Percentiles rank a stretch among this genome's conserved stretches.
Evolutionary conservation across 2,797 vertebrate genomes (phyloP).

Genomic region (Hoplostethus mediterraneus): DNA sequence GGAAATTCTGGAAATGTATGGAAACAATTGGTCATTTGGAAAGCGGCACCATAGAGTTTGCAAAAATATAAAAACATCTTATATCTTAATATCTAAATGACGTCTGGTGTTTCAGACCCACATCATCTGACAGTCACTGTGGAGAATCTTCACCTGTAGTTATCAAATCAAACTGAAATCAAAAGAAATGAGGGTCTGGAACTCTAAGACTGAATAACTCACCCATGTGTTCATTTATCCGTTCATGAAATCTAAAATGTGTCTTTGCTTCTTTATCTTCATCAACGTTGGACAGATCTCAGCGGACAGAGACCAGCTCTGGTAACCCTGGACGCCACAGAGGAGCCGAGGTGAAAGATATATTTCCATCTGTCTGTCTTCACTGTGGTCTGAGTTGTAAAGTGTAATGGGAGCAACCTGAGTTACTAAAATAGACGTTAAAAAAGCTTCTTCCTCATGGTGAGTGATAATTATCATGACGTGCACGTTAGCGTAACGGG

Average conservation of each 20-base stretch:
- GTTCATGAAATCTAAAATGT: conserved; percentile 59
- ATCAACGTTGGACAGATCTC: conserved; percentile 80
- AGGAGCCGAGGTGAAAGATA: conserved; percentile 71
- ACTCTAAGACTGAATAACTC: not conserved
- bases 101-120: too few relatives aligned
- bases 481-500: too few relatives aligned
- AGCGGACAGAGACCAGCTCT: conserved; percentile 85
- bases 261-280: not conserved
- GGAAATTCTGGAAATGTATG: conserved; percentile 17
- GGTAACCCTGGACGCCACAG: conserved; percentile 74
- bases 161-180: too few relatives aligned
- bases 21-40: conserved; percentile 1
- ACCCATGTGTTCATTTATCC: conserved; percentile 51
- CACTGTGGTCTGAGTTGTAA: not conserved
- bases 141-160: too few relatives aligned
- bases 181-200: not conserved
- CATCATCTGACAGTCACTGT: too few relatives aligned
- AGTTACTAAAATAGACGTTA: too few relatives aligned
- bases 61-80: too few relatives aligned
- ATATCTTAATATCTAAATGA: too few relatives aligned
- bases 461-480: too few relatives aligned
- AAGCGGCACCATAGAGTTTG: not conserved
- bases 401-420: too few relatives aligned
- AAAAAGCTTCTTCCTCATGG: too few relatives aligned
- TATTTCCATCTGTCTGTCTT: not conserved